A percentile compares a stretch with the other conserved stretches of the same genome.
Evolutionary conservation across 2,113 vertebrate species (phyloP).

Genomic region (Tenrec ecaudatus): DNA sequence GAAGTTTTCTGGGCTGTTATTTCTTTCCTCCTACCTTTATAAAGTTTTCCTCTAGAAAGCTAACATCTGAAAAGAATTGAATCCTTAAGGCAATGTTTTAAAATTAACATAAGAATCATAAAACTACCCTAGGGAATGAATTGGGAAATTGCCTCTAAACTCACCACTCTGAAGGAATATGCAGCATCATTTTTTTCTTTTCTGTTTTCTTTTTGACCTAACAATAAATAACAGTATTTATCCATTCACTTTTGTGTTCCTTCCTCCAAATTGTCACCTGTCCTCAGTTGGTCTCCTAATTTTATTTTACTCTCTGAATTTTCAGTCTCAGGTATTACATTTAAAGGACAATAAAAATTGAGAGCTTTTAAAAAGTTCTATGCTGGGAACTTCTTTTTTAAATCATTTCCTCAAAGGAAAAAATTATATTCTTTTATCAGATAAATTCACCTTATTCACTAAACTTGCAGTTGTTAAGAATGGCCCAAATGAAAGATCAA

Average conservation of each 20-base stretch:
- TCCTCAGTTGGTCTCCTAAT: not conserved
- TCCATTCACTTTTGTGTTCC: not conserved
- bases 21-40: not conserved
- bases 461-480: not conserved
- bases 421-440: not conserved
- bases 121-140: not conserved
- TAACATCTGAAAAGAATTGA: not conserved
- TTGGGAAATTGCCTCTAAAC: not conserved
- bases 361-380: too few species aligned
- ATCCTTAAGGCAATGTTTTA: conserved; percentile 5
- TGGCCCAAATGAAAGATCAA: rapidly evolving
- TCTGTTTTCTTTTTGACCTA: not conserved
- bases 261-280: not conserved
- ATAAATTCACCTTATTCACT: not conserved
- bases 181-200: not conserved
- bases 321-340: not conserved
- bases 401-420: not conserved
- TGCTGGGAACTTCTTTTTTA: not conserved
- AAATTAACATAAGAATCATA: not conserved
- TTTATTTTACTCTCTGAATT: not conserved
- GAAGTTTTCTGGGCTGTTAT: not conserved
- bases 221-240: not conserved
- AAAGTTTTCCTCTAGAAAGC: not conserved
- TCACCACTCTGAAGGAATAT: not conserved
- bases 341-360: not conserved